Evolutionary conservation across 1,140 invertebrate species (phyloP).

Genomic region (Homarus americanus): DNA sequence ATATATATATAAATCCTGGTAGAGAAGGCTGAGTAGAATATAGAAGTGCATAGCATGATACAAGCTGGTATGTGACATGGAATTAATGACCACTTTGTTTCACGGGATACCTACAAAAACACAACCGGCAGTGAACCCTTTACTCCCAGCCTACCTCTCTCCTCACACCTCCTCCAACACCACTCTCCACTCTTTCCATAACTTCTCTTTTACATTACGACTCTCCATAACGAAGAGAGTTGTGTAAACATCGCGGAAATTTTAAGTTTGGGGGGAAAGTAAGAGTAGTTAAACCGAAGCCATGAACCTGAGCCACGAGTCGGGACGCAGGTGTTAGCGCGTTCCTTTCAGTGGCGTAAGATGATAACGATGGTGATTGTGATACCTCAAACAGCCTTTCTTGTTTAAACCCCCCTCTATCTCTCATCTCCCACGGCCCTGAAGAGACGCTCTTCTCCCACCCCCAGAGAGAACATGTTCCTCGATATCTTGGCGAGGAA

Average conservation of each 20-base stretch:
- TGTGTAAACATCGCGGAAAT: not conserved
- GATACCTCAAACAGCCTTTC: constrained; percentile 35
- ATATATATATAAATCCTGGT: not conserved
- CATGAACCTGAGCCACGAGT: not conserved
- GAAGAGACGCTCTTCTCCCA: constrained; percentile 2
- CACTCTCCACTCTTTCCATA: too few species aligned
- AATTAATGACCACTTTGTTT: not conserved
- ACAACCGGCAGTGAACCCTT: too few species aligned
- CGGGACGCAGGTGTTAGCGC: constrained; percentile 42
- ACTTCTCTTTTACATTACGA: too few species aligned
- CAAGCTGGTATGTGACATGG: not conserved
- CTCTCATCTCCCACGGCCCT: constrained; percentile 19
- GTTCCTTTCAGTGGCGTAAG: constrained; percentile 46
- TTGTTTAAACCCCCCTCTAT: constrained; percentile 5
- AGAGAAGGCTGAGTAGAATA: not conserved
- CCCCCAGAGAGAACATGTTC: constrained; percentile 28
- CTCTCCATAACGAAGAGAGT: not conserved
- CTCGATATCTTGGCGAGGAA: not conserved
- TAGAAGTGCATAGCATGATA: not conserved
- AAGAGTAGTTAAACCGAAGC: not conserved
- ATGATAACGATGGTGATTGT: constrained; percentile 47
- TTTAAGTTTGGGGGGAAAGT: not conserved
- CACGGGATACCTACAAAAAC: not conserved
- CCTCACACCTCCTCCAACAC: too few species aligned
- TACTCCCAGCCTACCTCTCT: too few species aligned